A percentile compares a stretch with the other conserved stretches of the same genome.
Evolutionary conservation across 2,888 invertebrate species (phyloP).

Genomic region (Orgyia antiqua): DNA sequence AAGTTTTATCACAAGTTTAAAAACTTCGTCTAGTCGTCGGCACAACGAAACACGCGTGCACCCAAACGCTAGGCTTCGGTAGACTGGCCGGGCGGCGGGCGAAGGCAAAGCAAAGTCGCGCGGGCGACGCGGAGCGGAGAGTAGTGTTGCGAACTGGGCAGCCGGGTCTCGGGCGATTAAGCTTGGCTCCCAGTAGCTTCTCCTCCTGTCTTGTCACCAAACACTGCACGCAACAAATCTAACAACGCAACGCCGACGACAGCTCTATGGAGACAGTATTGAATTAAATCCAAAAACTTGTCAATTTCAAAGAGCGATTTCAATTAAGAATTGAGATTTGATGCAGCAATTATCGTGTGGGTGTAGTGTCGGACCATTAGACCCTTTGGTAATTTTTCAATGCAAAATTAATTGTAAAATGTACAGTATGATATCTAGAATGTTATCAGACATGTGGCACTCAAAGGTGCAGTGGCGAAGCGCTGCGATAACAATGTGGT

Average conservation of each 20-base stretch:
- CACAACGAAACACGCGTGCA: conserved; percentile 29
- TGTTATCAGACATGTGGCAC: background rate
- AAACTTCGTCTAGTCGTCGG: conserved; percentile 30
- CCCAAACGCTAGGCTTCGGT: conserved; percentile 21
- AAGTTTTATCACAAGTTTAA: conserved; percentile 60
- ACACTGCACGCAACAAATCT: conserved; percentile 49
- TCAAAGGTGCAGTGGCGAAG: conserved; percentile 6
- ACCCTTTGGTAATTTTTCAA: background rate
- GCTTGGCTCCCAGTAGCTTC: conserved; percentile 45
- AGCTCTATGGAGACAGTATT: conserved; percentile 41
- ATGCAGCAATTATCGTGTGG: conserved; percentile 22
- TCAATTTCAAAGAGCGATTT: conserved; percentile 50
- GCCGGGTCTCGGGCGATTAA: conserved; percentile 24
- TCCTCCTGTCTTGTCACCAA: conserved; percentile 31
- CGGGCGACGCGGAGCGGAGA: too few species aligned
- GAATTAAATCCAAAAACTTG: conserved; percentile 53
- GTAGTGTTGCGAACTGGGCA: conserved; percentile 21
- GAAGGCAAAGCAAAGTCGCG: too few species aligned
- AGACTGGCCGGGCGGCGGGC: conserved; percentile 47
- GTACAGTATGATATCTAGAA: background rate
- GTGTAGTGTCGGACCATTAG: background rate
- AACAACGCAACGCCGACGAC: conserved; percentile 55
- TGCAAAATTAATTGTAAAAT: background rate
- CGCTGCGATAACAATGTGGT: too few species aligned
- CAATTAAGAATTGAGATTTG: conserved; percentile 45